These are phyloP conservation scores for Thera britannica DNA, from an alignment of 2,888 invertebrate genomes.

Conservation along the genomic window DNA sequence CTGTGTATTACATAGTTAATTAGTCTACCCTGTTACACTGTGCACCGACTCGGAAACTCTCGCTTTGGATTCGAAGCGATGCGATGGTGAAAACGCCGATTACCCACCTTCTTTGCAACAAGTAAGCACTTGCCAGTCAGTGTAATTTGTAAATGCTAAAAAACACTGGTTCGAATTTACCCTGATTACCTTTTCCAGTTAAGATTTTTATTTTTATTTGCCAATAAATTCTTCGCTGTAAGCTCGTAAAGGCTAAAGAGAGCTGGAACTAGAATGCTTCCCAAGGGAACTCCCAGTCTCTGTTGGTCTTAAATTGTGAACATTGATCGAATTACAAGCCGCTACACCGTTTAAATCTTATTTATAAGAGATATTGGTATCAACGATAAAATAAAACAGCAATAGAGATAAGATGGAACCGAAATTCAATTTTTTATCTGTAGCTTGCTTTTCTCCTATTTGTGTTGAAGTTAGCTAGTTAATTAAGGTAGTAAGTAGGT, in stretches of 20 bases:
- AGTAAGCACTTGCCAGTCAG: conserved; percentile 4
- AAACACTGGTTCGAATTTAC: conserved; percentile 10
- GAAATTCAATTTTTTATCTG: too few species aligned
- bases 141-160: conserved; percentile 1
- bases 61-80: conserved; percentile 48
- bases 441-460: too few species aligned
- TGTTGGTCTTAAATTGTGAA: not conserved
- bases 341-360: not conserved
- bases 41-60: conserved; percentile 69
- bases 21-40: conserved; percentile 52
- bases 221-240: not conserved
- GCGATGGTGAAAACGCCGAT: conserved; percentile 65
- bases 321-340: not conserved
- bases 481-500: too few species aligned
- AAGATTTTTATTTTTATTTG: not conserved
- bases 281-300: not conserved
- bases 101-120: conserved; percentile 41
- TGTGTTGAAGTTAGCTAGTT: too few species aligned
- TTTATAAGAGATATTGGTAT: not conserved
- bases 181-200: not conserved
- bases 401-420: too few species aligned
- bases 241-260: not conserved
- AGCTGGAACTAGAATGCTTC: not conserved
- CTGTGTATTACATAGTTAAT: conserved; percentile 50
- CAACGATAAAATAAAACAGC: too few species aligned